Evolutionary conservation across 2,888 invertebrate genomes (phyloP).

Genomic region (Scaptomyza caliginosa): DNA sequence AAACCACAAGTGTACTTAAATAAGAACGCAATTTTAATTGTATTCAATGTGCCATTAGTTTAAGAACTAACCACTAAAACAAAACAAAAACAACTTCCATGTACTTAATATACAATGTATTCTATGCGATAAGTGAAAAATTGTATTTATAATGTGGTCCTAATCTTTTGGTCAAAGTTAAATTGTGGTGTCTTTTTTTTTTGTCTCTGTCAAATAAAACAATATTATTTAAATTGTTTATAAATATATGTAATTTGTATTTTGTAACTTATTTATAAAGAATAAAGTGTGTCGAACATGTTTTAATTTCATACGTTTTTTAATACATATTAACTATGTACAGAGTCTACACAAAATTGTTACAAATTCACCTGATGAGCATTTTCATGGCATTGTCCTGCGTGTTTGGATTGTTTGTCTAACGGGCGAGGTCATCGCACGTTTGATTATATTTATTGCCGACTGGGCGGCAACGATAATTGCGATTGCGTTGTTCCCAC

Average conservation of each 20-base stretch:
- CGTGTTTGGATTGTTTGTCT: not conserved
- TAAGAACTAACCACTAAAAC: slow-evolving; percentile 45
- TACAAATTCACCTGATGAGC: slow-evolving; percentile 49
- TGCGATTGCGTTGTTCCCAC: not conserved
- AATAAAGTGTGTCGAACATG: slow-evolving; percentile 76
- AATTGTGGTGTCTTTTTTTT: not conserved
- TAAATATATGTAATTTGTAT: slow-evolving; percentile 45
- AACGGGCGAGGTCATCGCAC: slow-evolving; percentile 8
- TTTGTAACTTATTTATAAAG: slow-evolving; percentile 69
- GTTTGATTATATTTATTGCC: slow-evolving; percentile 32
- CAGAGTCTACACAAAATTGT: slow-evolving; percentile 17
- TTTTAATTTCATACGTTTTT: slow-evolving; percentile 22
- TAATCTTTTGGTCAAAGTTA: not conserved
- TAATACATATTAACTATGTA: slow-evolving; percentile 35
- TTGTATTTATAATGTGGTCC: slow-evolving; percentile 3
- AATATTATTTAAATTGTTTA: slow-evolving; percentile 28
- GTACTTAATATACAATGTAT: slow-evolving; percentile 37
- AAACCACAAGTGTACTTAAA: slow-evolving; percentile 70
- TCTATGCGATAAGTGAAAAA: not conserved
- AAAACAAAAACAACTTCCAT: slow-evolving; percentile 40
- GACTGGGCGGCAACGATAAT: slow-evolving; percentile 31
- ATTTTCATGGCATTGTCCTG: slow-evolving; percentile 18
- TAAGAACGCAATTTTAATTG: slow-evolving; percentile 48
- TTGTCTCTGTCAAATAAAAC: slow-evolving; percentile 7
- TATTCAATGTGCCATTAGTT: slow-evolving; percentile 76